A percentile compares a stretch with the other conserved stretches of the same genome.
Evolutionary conservation across 2,113 vertebrate genomes (phyloP).

Genomic region (Oncorhynchus keta): DNA sequence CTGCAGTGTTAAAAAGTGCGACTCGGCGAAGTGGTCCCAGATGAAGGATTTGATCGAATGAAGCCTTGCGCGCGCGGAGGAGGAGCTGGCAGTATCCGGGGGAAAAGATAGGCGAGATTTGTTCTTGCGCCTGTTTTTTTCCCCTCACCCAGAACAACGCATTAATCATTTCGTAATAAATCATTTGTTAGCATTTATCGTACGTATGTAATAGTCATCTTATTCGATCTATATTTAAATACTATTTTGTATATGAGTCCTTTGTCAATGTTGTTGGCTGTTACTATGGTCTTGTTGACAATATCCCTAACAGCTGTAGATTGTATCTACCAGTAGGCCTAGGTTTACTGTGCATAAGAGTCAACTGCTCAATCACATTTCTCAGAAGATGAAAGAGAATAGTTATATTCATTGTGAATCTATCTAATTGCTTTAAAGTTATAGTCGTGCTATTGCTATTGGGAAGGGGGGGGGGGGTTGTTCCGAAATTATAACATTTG

Average conservation of each 20-base stretch:
- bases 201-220: too few relatives aligned
- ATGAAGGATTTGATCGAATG: conserved; percentile 82
- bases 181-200: not conserved
- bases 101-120: conserved; percentile 64
- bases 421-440: too few relatives aligned
- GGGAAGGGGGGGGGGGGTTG: not conserved
- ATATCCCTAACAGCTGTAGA: not conserved
- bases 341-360: too few relatives aligned
- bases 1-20: conserved; percentile 65
- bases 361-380: too few relatives aligned
- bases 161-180: conserved; percentile 41
- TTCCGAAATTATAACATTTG: conserved; percentile 30
- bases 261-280: too few relatives aligned
- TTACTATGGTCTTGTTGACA: too few relatives aligned
- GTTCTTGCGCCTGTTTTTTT: conserved; percentile 60
- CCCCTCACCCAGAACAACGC: conserved; percentile 14
- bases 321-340: too few relatives aligned
- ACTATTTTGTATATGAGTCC: too few relatives aligned
- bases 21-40: conserved; percentile 71
- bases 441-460: too few relatives aligned
- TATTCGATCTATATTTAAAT: too few relatives aligned
- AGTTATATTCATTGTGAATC: too few relatives aligned
- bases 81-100: conserved; percentile 72
- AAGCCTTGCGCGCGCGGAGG: conserved; percentile 76
- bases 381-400: too few relatives aligned